A percentile compares a stretch with the other conserved stretches of the same genome.
Conservation (phyloP, 2,888 invertebrate species). For the Xestoiulus laeticollis region DNA sequence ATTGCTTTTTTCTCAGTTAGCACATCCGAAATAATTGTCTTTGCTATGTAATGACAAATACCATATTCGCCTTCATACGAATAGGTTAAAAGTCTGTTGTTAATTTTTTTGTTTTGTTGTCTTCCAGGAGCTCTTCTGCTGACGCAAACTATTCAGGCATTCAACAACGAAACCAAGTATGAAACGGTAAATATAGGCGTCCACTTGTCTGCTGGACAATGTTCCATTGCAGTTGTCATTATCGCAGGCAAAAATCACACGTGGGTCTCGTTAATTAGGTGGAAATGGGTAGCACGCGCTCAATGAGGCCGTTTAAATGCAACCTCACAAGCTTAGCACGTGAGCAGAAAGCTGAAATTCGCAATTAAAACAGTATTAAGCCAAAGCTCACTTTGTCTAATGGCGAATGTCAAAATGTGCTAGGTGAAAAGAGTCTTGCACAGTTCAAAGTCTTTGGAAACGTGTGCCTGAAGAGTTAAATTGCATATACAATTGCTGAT, state of each 20-base stretch:
- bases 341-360: constrained; percentile 5
- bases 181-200: constrained; percentile 23
- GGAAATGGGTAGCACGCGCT: not conserved
- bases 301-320: constrained; percentile 2
- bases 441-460: too few relatives aligned
- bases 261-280: constrained; percentile 15
- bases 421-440: too few relatives aligned
- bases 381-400: not conserved
- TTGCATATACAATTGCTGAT: too few relatives aligned
- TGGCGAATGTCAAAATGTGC: not conserved
- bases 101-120: not conserved
- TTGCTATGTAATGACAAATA: too few relatives aligned
- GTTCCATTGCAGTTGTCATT: not conserved
- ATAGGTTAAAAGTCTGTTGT: not conserved
- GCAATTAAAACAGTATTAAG: not conserved
- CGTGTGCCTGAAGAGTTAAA: too few relatives aligned
- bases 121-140: not conserved
- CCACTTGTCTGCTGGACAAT: not conserved
- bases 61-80: too few relatives aligned
- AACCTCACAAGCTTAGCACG: constrained; percentile 13
- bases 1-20: too few relatives aligned
- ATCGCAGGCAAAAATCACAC: not conserved
- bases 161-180: constrained; percentile 7
- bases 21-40: too few relatives aligned
- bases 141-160: not conserved